These are phyloP conservation scores for Phalloptychus januarius DNA, from an alignment of 2,797 vertebrate genomes.

Conservation along the genomic window DNA sequence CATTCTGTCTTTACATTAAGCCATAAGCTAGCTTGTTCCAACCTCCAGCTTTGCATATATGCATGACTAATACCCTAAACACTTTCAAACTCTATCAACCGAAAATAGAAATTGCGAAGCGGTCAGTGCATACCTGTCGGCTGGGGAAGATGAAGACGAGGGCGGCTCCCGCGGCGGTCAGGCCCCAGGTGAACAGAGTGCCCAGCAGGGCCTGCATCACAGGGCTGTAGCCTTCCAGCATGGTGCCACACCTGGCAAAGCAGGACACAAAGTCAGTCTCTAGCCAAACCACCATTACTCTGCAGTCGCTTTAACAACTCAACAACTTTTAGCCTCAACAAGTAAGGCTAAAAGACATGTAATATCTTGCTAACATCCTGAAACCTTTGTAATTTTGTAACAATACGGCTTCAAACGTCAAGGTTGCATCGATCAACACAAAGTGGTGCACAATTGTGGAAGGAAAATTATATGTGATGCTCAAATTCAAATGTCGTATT, in stretches of 20 bases:
- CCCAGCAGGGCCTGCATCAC: conserved; percentile 89
- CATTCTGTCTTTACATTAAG: background rate
- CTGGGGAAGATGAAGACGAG: conserved; percentile 93
- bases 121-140: conserved; percentile 81
- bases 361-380: background rate
- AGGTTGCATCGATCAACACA: background rate
- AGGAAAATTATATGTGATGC: background rate
- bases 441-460: background rate
- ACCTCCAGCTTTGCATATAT: background rate
- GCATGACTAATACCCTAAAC: background rate
- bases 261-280: conserved; percentile 13
- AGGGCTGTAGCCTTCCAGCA: conserved; percentile 87
- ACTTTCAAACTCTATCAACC: background rate
- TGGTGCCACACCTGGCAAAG: conserved; percentile 70
- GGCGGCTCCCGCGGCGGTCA: conserved; percentile 90
- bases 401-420: background rate
- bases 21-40: background rate
- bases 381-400: background rate
- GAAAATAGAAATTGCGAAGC: background rate
- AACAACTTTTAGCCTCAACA: too few species aligned
- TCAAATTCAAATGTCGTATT: background rate
- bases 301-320: background rate
- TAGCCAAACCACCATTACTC: background rate
- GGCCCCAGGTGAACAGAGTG: conserved; percentile 92
- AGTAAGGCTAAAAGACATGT: background rate